phyloP scores from a whole-genome alignment of 1,140 invertebrate species.

The Pseudomyrmex dendroicus region DNA sequence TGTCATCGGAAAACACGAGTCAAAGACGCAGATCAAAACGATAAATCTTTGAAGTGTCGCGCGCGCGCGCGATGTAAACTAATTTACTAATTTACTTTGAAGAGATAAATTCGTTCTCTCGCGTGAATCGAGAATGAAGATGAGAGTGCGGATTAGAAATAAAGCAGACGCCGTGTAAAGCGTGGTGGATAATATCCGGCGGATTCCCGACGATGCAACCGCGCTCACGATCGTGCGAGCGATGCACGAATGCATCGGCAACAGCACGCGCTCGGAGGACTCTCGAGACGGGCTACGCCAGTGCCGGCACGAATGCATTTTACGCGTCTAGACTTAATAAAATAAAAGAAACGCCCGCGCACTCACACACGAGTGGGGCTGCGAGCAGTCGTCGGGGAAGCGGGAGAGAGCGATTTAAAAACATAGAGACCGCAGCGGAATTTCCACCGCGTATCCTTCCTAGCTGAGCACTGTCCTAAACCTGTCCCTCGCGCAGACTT shows the following conservation, averaged over 20 bases:
- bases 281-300: constrained; percentile 80
- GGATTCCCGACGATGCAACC: constrained; percentile 34
- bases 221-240: constrained; percentile 17
- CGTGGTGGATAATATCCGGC: constrained; percentile 18
- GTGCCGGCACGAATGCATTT: constrained; percentile 83
- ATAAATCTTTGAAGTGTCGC: not conserved
- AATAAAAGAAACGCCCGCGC: constrained; percentile 83
- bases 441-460: constrained; percentile 76
- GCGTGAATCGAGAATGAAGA: not conserved
- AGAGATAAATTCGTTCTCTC: not conserved
- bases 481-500: constrained; percentile 41
- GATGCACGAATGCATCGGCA: constrained; percentile 57
- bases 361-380: constrained; percentile 75
- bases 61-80: too few relatives aligned
- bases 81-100: not conserved
- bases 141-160: not conserved
- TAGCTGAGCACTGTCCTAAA: constrained; percentile 54
- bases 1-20: not conserved
- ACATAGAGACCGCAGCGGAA: constrained; percentile 78
- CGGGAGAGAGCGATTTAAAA: constrained; percentile 78
- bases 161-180: not conserved
- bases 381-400: constrained; percentile 60
- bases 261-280: constrained; percentile 59
- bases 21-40: not conserved
- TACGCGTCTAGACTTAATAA: constrained; percentile 85